Evolutionary conservation across 2,797 vertebrate species (phyloP), one percentile per base, ranked within the genome.

Genomic region (Erethizon dorsatum): DNA sequence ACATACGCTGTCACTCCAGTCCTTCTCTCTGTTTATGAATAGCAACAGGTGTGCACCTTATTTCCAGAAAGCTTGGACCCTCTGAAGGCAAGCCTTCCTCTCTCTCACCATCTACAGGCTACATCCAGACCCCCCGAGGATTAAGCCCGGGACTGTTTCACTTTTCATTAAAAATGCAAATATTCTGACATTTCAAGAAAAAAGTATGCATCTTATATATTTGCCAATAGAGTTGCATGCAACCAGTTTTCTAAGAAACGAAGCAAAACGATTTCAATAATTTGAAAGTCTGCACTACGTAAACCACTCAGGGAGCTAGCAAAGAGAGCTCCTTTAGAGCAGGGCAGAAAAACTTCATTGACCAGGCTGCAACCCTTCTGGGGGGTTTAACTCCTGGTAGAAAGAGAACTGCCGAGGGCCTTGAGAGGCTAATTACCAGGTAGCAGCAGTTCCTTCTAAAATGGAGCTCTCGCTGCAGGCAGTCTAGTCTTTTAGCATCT

Each of bases 361-460:
- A 52, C 65, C 82, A 90, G 80, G 33, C 56, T 87, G 28, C 75
- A 67, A 69, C 22, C 73, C 28, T 96, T 80, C 78, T 88, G 31
- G n/a, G 65, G 47, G 67, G 9, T 69, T 94, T 88, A 93, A 73
- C 85, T 92, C 69, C 71, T 79, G 37, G 33, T 88, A 79, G 79
- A 94, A 88, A 93, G 67, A 87, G 52, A 94, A 65, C 92, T 83
- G 47, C 71, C 47, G n/a, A 69, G 79, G 95, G 56, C 91, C 41
- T 65, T 41, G 50, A 95, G 54, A 90, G 22, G 63, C 85, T 95
- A 93, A 97, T 97, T 97, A 90, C 84, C 90, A 92, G 90, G 86
- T 83, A 71, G 88, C 56, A 65, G 94, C 61, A 93, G 84, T 85
- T 96, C 63, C n/a, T 91, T 91, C 83, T 92, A 63, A 97, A 96